Conservation (phyloP, 1,140 invertebrate genomes). For the Apis dorsata region DNA sequence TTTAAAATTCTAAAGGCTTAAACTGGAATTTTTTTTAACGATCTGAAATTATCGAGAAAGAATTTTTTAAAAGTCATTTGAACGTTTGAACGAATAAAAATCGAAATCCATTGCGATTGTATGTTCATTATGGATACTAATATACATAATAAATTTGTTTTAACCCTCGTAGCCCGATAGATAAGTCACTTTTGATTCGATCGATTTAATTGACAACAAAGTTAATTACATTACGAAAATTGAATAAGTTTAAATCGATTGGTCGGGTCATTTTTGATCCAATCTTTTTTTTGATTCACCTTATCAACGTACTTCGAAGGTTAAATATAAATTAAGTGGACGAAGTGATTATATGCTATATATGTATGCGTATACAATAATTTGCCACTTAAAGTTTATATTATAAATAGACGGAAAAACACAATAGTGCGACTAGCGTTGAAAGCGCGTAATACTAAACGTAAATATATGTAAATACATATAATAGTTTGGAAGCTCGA, state of each 20-base stretch:
- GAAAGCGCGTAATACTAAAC: constrained; percentile 61
- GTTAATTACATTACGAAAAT: too few species aligned
- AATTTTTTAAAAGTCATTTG: neutral
- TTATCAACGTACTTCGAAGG: too few species aligned
- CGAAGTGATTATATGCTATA: neutral
- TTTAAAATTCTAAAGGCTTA: too few species aligned
- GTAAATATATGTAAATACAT: constrained; percentile 41
- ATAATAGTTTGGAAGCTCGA: constrained; percentile 38
- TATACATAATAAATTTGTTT: neutral
- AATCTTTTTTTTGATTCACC: too few species aligned
- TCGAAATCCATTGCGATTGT: constrained; percentile 18
- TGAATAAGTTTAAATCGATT: too few species aligned
- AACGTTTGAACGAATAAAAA: neutral
- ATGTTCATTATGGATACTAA: constrained; percentile 6
- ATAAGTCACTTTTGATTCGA: too few species aligned
- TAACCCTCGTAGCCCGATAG: too few species aligned
- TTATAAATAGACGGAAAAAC: constrained; percentile 54
- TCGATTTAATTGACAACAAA: too few species aligned
- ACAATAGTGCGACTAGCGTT: constrained; percentile 69
- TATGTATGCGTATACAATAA: constrained; percentile 10
- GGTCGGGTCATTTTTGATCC: too few species aligned
- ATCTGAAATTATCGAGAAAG: neutral
- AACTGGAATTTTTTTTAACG: neutral
- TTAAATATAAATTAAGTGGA: constrained; percentile 44
- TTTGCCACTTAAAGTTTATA: constrained; percentile 29